Base-by-base conservation (phyloP, 1,140 invertebrate genomes). In the Oryctes rhinoceros region DNA sequence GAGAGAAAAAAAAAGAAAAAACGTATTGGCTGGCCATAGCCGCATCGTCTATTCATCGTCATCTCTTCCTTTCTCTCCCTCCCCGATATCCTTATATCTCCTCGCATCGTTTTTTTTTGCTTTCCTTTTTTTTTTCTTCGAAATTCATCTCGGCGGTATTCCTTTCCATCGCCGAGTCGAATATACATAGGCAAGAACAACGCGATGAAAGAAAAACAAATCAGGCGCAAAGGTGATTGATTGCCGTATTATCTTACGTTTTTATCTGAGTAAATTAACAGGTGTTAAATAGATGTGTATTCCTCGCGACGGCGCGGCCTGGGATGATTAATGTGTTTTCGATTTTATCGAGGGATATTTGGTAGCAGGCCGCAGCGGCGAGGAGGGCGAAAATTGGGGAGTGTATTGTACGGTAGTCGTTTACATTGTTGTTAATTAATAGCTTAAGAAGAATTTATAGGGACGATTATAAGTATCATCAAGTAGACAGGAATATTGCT, bases 201-300 rank as follows among this genome's bases (percentile, higher is more conserved):
- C 10, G 49, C 49, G 49, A 53, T 53, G 62, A 67, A 11, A 10
- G 62, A 67, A 35, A 67, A 24, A 59, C 53, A 18, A 67, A 67
- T 67, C 18, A 18, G 7, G 20, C 18, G 24, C 7, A 35, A 67
- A 5, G 24, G 20, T 67, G 62, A 67, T 67, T 67, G 62, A 67
- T 67, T 67, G 18, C 62, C n/a, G 18, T 67, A 67, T 67, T 67
- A 67, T 67, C 62, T 67, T 35, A 67, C 62, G 5, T 65, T 65
- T 20, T 24, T 67, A 67, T 67, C 62, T 67, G 18, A 11, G 62
- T 67, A 67, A 67, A 67, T 67, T 67, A 67, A 67, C 62, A 67
- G 62, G 62, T 67, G 62, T 67, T 67, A 67, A 20, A 67, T 67
- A 35, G 62, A 67, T 67, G 62, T 67, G 18, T 35, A 35, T 18